phyloP scores from a whole-genome alignment of 2,888 invertebrate genomes.

The Leptinotarsa peninsularis region DNA sequence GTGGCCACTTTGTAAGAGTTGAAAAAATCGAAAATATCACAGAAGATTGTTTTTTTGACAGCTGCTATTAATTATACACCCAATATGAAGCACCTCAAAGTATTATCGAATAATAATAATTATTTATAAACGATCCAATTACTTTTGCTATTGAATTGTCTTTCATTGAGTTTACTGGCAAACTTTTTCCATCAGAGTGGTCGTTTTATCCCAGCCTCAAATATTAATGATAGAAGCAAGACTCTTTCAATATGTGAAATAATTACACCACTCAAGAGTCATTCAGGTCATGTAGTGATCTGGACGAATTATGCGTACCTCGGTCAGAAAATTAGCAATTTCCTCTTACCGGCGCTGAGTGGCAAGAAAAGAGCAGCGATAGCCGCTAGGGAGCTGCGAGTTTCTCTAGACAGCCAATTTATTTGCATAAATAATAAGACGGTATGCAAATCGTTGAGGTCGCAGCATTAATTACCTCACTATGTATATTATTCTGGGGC shows the following conservation, averaged over 20 bases:
- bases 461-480: slow-evolving; percentile 66
- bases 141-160: too few species aligned
- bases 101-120: too few species aligned
- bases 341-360: slow-evolving; percentile 57
- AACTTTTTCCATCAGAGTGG: too few species aligned
- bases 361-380: slow-evolving; percentile 48
- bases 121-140: too few species aligned
- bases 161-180: too few species aligned
- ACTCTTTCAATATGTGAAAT: not conserved
- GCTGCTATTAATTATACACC: too few species aligned
- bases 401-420: slow-evolving; percentile 60
- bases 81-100: too few species aligned
- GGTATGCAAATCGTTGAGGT: slow-evolving; percentile 66
- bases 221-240: too few species aligned
- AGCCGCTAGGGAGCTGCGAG: slow-evolving; percentile 55
- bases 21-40: too few species aligned
- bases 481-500: slow-evolving; percentile 60
- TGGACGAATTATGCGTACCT: slow-evolving; percentile 50
- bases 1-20: too few species aligned
- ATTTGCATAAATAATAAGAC: slow-evolving; percentile 68
- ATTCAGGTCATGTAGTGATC: slow-evolving; percentile 59
- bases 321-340: slow-evolving; percentile 65
- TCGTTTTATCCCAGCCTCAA: too few species aligned
- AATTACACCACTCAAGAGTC: slow-evolving; percentile 48
- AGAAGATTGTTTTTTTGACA: too few species aligned